Evolutionary conservation across 1,140 invertebrate species (phyloP), one percentile per base, ranked within the genome.

Genomic region (Hypsibius dujardini): DNA sequence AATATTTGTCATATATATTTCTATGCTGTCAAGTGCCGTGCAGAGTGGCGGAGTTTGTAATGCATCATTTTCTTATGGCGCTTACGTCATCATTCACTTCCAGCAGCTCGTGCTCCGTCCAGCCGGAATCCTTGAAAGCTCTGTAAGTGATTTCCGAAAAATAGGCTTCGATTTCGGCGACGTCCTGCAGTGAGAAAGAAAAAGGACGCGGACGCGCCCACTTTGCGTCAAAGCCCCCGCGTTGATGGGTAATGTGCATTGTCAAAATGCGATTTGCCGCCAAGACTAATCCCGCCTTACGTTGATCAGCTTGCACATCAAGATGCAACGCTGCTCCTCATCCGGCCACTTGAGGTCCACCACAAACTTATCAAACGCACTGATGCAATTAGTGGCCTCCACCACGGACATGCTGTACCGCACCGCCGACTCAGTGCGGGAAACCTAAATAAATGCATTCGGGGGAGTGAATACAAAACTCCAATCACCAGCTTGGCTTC

Each of bases 31-130:
- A 28, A 28, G 28, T 28, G 28, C 28, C 28, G 28, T 28, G 28
- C 28, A 28, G 28, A 28, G 28, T 28, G 28, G 28, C 28, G 28
- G 28, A 28, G 28, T 28, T 28, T 28, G 28, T 28, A 28, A 28
- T 28, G 28, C 28, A 28, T 28, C 28, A 28, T 28, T 28, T 28
- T 28, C 28, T 28, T 28, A 28, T 28, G 28, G 12, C 12, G 62
- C 62, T 67, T 67, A 67, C 62, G 62, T 67, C 62, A 67, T 67
- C 62, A 67, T 67, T 67, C 12, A 67, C 42, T 67, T 67, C 62
- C 45, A 67, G 45, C 62, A 67, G 12, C 42, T 67, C 62, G 45
- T 67, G 62, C 45, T 67, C 62, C 62, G 42, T 7, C 62, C 62
- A 67, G 3, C 62, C 62, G 7, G 12, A 67, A 45, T 67, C 62